Evolutionary conservation across 2,888 invertebrate species (phyloP), one percentile per base, ranked within the genome.

Genomic region (Aphodius sticticus): DNA sequence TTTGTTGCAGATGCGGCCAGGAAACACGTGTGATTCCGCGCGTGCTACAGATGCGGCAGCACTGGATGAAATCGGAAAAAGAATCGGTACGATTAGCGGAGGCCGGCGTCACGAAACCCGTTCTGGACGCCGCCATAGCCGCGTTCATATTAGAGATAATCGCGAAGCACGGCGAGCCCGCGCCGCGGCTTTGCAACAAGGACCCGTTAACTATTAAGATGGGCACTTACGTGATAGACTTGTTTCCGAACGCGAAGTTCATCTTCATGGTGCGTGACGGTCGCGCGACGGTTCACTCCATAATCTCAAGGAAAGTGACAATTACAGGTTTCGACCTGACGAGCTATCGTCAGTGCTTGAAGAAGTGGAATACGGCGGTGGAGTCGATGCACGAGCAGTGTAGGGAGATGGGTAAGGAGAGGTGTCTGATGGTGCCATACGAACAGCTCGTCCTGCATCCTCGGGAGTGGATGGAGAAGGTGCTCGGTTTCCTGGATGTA

Each of bases 181-280:
- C 99, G 78, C 94, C 96, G 81, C 92, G 98, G 77, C 93, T 99
- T 82, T 99, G 99, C 92, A 99, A 99, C 92, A 99, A 99, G 91
- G 99, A 99, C 91, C 99, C 99, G 77, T 94, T 99, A 84, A 98
- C 98, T 80, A 93, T 99, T 84, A 99, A 99, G 91, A 98, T 98
- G 93, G 98, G 98, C 87, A 94, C 95, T 78, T 99, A 97, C 90
- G 95, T 99, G 85, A 93, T 96, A 82, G 96, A 97, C 88, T 92
- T 99, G 81, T 99, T 99, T 91, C 99, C 99, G 74, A 97, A 98
- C 88, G 96, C 98, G 80, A 99, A 99, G 91, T 99, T 98, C 90
- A 92, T 99, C 85, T 96, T 99, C 90, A 98, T 99, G 98, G 95
- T 99, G 85, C 94, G 99, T 82, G 99, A 99, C 89, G 99, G 99